phyloP scores from a whole-genome alignment of 2,888 invertebrate genomes.

The Carpatolechia fugitivella region DNA sequence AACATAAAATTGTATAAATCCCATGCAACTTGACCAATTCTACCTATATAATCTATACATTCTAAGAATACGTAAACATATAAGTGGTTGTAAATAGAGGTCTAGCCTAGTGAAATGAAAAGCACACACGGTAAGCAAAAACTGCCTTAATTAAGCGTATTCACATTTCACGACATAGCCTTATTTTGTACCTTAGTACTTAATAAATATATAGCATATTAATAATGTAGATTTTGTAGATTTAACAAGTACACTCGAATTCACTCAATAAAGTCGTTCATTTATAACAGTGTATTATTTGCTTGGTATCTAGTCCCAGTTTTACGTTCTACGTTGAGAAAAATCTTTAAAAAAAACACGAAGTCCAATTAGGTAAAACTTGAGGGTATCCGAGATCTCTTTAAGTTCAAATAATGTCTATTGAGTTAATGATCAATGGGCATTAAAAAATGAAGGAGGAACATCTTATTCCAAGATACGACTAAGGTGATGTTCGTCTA shows the following conservation, averaged over 20 bases:
- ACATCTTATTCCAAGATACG: no score
- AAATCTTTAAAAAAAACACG: no score
- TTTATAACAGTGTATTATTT: conserved; percentile 19
- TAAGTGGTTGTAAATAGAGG: conserved; percentile 55
- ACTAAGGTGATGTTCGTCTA: no score
- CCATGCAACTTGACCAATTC: conserved; percentile 62
- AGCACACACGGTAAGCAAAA: conserved; percentile 65
- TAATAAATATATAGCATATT: conserved; percentile 4
- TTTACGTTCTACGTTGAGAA: no score
- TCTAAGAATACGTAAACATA: conserved; percentile 28
- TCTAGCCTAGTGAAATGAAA: conserved; percentile 25
- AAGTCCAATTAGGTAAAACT: no score
- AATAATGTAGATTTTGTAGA: conserved; percentile 35
- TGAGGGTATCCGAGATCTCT: conserved; percentile 7
- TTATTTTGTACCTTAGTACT: conserved; percentile 72
- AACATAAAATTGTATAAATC: conserved; percentile 40
- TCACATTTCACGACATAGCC: conserved; percentile 75
- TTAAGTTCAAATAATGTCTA: no score
- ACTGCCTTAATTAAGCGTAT: conserved; percentile 73
- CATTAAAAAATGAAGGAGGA: neutral
- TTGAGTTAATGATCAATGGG: neutral
- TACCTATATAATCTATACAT: conserved; percentile 44
- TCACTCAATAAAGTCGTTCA: conserved; percentile 47
- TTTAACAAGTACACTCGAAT: conserved; percentile 47
- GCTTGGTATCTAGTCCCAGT: no score